Evolutionary conservation across 2,888 invertebrate genomes (phyloP), one percentile per base, ranked within the genome.

Genomic region (Limulus polyphemus): DNA sequence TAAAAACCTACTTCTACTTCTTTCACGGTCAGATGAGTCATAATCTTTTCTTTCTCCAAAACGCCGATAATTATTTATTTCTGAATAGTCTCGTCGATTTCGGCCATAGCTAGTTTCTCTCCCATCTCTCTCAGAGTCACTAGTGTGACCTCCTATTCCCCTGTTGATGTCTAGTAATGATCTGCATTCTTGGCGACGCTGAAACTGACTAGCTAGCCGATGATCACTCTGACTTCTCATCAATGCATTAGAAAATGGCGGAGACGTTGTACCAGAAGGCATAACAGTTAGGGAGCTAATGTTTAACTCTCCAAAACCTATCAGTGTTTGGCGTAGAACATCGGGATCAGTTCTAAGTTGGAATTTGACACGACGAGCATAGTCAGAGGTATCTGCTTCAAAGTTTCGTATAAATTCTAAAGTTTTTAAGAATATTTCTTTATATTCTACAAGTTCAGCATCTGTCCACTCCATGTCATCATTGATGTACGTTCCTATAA

Each of bases 221-320:
- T 93, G 93, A 75, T 94, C 93, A 75, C 92, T 92, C 77, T 94
- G 93, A 66, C 91, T 92, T 68, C 93, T 81, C 83, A 92, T 91
- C 16, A 94, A 78, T 1, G 91, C 91, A 59, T 68, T 70, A 13
- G 60, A 58, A 47, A 62, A 59, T 13, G 65, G 63, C 74, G 66
- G 83, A 79, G 70, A 84, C 82, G 65, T 59, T 47, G 62, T 55
- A 55, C 60, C 17, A 63, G 82, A 83, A 60, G 84, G 79, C 14
- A 77, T 11, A 17, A 14, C 14, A 74, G 54, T 74, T 74, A 66
- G 83, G 65, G 81, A 79, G 73, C 82, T 83, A 68, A 91, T 89
- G 73, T 89, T 90, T 55, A 95, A 79, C 75, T 95, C 95, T 56
- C 94, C 95, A 85, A 93, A 73, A 69, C 88, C 87, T 57, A 89